Base-by-base conservation (phyloP, 1,140 invertebrate species). In the Drosophila micromelanica region DNA sequence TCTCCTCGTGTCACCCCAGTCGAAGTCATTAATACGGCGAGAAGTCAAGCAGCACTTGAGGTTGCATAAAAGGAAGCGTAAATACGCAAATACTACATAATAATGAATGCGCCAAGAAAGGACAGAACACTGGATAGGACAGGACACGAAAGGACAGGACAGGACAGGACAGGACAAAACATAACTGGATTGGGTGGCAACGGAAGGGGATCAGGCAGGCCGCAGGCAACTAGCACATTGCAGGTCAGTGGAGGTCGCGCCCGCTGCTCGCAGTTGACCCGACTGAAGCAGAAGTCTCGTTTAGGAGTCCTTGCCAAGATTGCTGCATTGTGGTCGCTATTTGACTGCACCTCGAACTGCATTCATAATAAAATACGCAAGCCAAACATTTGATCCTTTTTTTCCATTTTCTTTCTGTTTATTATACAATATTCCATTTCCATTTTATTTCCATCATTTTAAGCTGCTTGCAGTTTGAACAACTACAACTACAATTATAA, bases 11-110 rank as follows among this genome's bases (percentile, higher is more conserved):
- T 5, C 37, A 1, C 35, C 59, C 12, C 35, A 11, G 60, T 64
- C 42, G 55, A 55, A 55, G 38, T 61, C 70, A 67, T 73, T 73
- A 73, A 72, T 72, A 65, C 61, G 38, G 42, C 67, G 62, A 8
- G 35, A 42, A 55, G 35, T 15, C 27, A 23, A 49, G 51, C 46
- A 43, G 52, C 57, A 63, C 68, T 76, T 64, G 73, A 73, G 70
- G 60, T 64, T 78, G 73, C 78, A 76, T 75, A 81, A 81, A 79
- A 23, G 51, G 46, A 74, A 75, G 79, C 75, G 64, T 75, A 78
- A 81, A 81, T 81, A 84, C 75, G 75, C 73, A 82, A 82, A 82
- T 82, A 68, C 54, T 82, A 64, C 62, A 56, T 27, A 72, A 79
- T 79, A 82, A 81, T 81, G 78, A 77, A 77, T 45, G 43, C 46